These are phyloP conservation scores for Clinocottus analis DNA, from an alignment of 2,113 vertebrate species.

Conservation along the genomic window DNA sequence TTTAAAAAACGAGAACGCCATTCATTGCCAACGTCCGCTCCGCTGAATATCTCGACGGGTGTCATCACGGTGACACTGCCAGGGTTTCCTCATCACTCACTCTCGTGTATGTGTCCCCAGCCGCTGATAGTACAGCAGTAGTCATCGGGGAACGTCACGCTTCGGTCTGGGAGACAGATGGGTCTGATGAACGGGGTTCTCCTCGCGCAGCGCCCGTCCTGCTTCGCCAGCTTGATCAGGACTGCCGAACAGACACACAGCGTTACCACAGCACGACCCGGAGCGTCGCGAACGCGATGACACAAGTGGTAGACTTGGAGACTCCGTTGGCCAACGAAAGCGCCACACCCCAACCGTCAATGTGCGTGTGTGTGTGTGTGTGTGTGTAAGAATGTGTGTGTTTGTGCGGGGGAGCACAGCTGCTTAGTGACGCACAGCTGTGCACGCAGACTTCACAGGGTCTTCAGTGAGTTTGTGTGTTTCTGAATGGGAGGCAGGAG, in stretches of 20 bases:
- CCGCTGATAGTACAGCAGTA: slow-evolving; percentile 91
- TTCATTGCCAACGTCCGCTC: background rate
- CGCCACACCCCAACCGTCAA: slow-evolving; percentile 13
- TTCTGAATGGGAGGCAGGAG: slow-evolving; percentile 44
- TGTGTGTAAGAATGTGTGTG: slow-evolving; percentile 30
- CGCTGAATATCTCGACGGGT: background rate
- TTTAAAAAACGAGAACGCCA: background rate
- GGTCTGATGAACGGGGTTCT: slow-evolving; percentile 90
- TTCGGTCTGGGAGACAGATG: slow-evolving; percentile 89
- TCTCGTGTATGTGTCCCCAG: slow-evolving; percentile 91
- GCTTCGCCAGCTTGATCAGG: slow-evolving; percentile 92
- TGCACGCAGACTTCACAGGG: slow-evolving; percentile 45
- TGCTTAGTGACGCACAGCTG: slow-evolving; percentile 73
- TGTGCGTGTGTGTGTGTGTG: slow-evolving; percentile 25
- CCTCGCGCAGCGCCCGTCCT: slow-evolving; percentile 85
- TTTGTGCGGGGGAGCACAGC: slow-evolving; percentile 55
- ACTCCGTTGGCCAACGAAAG: slow-evolving; percentile 1
- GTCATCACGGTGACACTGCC: background rate
- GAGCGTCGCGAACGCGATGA: background rate
- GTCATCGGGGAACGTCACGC: slow-evolving; percentile 78
- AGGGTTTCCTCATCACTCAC: slow-evolving; percentile 80
- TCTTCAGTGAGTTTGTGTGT: slow-evolving; percentile 40
- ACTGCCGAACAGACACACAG: slow-evolving; percentile 73
- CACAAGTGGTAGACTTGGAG: slow-evolving; percentile 41
- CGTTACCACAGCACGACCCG: slow-evolving; percentile 12